A percentile compares a stretch with the other conserved stretches of the same genome.
Evolutionary conservation across 2,113 vertebrate species (phyloP).

Genomic region (Chloropsis cyanopogon): DNA sequence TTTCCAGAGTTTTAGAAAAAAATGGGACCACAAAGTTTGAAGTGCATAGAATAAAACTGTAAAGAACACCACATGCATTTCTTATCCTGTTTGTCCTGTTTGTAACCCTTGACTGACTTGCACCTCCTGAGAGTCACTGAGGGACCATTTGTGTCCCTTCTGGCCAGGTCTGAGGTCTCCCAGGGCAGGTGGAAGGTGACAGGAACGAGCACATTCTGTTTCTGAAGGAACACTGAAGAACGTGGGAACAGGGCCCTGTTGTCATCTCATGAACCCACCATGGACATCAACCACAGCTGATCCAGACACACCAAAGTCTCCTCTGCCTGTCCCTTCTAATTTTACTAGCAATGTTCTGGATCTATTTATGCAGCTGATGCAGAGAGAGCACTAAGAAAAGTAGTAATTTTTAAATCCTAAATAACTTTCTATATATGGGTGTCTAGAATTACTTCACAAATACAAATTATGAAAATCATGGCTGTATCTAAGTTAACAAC

Average conservation of each 20-base stretch:
- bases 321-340: not conserved
- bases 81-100: not conserved
- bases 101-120: not conserved
- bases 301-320: not conserved
- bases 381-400: not conserved
- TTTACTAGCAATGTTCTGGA: not conserved
- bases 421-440: not conserved
- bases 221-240: not conserved
- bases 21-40: not conserved
- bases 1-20: not conserved
- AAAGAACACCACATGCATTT: not conserved
- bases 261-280: not conserved
- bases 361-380: conserved; percentile 1
- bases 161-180: not conserved
- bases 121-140: not conserved
- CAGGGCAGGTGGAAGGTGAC: not conserved
- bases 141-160: not conserved
- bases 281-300: not conserved
- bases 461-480: not conserved
- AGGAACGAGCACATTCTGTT: fast-evolving
- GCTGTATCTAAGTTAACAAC: not conserved
- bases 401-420: not conserved
- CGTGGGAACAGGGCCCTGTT: fast-evolving
- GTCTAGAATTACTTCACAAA: not conserved
- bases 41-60: not conserved